Evolutionary conservation across 2,113 vertebrate species (phyloP).

Genomic region (Rhinoderma darwinii): DNA sequence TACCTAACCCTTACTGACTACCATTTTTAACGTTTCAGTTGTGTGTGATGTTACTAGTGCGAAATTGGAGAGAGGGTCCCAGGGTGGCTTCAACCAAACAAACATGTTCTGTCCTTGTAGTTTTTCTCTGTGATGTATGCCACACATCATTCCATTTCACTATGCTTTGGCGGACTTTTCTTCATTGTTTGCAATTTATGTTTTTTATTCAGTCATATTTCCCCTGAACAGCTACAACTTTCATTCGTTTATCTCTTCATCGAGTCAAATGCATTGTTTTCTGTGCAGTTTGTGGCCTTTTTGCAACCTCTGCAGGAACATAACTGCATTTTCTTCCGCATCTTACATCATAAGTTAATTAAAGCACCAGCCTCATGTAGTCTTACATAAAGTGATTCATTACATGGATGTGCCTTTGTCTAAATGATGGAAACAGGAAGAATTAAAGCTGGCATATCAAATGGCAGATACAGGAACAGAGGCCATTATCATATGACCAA

Average conservation of each 20-base stretch:
- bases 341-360: constrained; percentile 43
- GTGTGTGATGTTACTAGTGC: not conserved
- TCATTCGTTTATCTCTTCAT: constrained; percentile 1
- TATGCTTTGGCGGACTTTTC: not conserved
- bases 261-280: not conserved
- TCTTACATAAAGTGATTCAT: constrained; percentile 35
- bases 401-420: not conserved
- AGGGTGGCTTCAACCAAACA: not conserved
- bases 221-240: not conserved
- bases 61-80: too few relatives aligned
- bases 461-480: constrained; percentile 37
- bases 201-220: not conserved
- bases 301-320: not conserved
- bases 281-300: not conserved
- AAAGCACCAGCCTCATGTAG: constrained; percentile 18
- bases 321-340: constrained; percentile 21
- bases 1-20: too few relatives aligned
- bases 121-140: not conserved
- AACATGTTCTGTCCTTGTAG: not conserved
- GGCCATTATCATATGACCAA: constrained; percentile 39
- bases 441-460: constrained; percentile 41
- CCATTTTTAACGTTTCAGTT: too few relatives aligned
- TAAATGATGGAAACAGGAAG: constrained; percentile 40
- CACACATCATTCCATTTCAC: not conserved
- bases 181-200: not conserved